Evolutionary conservation across 2,113 vertebrate species (phyloP).

Genomic region (Vulpes vulpes): DNA sequence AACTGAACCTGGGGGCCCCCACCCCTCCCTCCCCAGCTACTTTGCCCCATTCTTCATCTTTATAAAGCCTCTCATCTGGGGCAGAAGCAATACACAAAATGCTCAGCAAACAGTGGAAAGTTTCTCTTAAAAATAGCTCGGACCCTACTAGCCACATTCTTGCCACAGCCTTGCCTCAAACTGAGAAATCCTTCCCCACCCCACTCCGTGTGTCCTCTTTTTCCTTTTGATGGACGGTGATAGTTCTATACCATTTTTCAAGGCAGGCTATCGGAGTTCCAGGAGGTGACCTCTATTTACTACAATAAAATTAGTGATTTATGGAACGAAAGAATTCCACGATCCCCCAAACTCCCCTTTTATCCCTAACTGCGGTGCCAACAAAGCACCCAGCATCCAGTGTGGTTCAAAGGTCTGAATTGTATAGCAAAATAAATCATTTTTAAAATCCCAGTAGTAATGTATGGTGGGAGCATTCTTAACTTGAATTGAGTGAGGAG

Average conservation of each 20-base stretch:
- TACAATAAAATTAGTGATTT: constrained; percentile 79
- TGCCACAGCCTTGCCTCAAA: neutral
- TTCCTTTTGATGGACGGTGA: constrained; percentile 65
- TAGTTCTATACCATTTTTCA: constrained; percentile 71
- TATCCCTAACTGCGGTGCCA: constrained; percentile 78
- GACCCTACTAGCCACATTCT: neutral
- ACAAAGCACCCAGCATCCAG: constrained; percentile 63
- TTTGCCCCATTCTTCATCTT: neutral
- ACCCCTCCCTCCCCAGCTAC: neutral
- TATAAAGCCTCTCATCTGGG: neutral
- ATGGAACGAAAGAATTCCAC: constrained; percentile 71
- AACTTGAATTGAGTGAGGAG: constrained; percentile 52
- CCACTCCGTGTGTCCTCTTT: constrained; percentile 47
- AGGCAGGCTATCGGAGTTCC: constrained; percentile 53
- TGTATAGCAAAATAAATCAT: constrained; percentile 78
- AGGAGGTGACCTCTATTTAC: constrained; percentile 76
- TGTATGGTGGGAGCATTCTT: constrained; percentile 61
- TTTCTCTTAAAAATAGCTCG: neutral
- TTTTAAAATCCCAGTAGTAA: constrained; percentile 67
- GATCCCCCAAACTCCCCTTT: constrained; percentile 72
- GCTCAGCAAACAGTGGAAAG: neutral
- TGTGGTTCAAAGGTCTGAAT: constrained; percentile 72
- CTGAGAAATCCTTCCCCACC: constrained; percentile 32
- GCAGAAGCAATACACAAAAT: neutral
- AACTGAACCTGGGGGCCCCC: neutral